These are phyloP conservation scores for Asarcornis scutulata DNA, from an alignment of 2,113 vertebrate genomes.

Conservation along the genomic window DNA sequence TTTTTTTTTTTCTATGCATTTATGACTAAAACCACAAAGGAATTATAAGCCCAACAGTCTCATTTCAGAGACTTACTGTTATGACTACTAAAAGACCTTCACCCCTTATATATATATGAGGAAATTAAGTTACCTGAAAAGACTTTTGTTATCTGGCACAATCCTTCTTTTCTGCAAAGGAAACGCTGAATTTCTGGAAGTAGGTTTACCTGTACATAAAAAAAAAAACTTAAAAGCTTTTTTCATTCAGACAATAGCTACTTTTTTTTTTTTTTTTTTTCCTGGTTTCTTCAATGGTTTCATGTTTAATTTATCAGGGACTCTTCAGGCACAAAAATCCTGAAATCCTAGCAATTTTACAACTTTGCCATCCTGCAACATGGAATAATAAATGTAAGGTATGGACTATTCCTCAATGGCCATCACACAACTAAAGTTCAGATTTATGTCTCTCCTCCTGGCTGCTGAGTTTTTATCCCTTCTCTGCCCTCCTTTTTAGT, in stretches of 20 bases:
- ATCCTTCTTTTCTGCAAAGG: slow-evolving; percentile 86
- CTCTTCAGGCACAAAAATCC: not conserved
- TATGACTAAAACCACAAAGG: not conserved
- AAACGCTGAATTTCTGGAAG: slow-evolving; percentile 83
- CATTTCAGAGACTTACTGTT: not conserved
- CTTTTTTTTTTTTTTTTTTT: not conserved
- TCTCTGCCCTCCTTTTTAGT: not conserved
- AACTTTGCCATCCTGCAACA: not conserved
- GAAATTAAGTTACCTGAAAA: slow-evolving; percentile 83
- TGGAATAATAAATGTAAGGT: not conserved
- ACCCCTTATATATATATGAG: not conserved
- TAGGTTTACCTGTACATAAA: slow-evolving; percentile 83
- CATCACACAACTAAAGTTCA: not conserved
- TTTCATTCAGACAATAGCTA: not conserved
- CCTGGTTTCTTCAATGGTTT: not conserved
- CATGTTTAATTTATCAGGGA: not conserved
- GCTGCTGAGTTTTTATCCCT: not conserved
- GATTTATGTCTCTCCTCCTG: not conserved
- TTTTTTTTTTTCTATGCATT: not conserved
- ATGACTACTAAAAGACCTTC: not conserved
- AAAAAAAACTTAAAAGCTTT: not conserved
- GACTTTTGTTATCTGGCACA: slow-evolving; percentile 78
- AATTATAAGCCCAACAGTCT: not conserved
- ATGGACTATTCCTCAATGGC: not conserved
- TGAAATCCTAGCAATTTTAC: not conserved